Percentiles rank a stretch among this genome's conserved stretches.
phyloP scores from a whole-genome alignment of 1,140 invertebrate species.

The Alviniconcha marisindica region DNA sequence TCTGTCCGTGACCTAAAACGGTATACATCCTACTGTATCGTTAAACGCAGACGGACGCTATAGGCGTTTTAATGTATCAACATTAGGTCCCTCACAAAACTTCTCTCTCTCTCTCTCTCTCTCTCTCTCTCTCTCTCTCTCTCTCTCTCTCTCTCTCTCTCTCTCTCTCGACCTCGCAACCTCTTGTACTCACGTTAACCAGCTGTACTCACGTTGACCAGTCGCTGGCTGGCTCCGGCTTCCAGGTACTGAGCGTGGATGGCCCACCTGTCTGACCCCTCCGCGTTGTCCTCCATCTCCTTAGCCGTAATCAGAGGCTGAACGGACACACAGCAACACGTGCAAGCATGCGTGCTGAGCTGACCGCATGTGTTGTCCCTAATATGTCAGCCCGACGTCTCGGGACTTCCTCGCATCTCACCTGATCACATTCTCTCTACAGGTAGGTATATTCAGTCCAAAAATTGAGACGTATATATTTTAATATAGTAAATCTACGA shows the following conservation, averaged over 20 bases:
- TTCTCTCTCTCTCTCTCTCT: too few relatives aligned
- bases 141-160: not conserved
- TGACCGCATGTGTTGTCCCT: not conserved
- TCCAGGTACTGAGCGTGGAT: slow-evolving; percentile 29
- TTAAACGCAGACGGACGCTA: not conserved
- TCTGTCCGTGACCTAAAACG: not conserved
- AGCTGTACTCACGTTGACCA: slow-evolving; percentile 20
- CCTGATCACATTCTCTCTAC: not conserved
- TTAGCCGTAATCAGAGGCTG: slow-evolving; percentile 47
- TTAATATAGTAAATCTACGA: not conserved
- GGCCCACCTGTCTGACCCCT: slow-evolving; percentile 18
- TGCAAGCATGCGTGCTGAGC: not conserved
- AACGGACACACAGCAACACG: not conserved
- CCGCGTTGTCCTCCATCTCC: slow-evolving; percentile 31
- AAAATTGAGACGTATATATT: too few relatives aligned
- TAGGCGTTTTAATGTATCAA: not conserved
- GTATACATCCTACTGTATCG: not conserved
- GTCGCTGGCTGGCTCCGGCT: not conserved
- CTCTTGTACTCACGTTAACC: not conserved
- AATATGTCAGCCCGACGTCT: too few relatives aligned
- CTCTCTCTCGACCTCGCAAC: too few relatives aligned
- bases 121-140: too few relatives aligned
- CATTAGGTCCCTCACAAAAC: not conserved
- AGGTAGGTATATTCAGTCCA: too few relatives aligned
- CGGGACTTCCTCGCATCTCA: not conserved